Percentiles rank a stretch among this genome's conserved stretches.
phyloP scores from a whole-genome alignment of 1,140 invertebrate species.

The Drosophila rufa region DNA sequence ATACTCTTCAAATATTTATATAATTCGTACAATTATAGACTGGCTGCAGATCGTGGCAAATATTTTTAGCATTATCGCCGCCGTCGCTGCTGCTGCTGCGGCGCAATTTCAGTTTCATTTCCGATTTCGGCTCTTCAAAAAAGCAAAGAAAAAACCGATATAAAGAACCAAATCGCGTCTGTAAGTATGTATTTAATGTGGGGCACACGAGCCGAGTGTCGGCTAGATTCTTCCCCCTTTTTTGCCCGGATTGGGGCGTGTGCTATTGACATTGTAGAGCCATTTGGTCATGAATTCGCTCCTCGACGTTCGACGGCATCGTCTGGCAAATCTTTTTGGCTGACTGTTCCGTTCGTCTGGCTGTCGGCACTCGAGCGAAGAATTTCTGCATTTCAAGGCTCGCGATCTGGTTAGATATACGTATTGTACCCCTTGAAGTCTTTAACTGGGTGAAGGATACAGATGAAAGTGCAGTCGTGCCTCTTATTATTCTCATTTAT shows the following conservation, averaged over 20 bases:
- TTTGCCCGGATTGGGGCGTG: constrained; percentile 34
- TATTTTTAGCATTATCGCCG: constrained; percentile 67
- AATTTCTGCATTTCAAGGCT: constrained; percentile 32
- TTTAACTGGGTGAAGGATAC: constrained; percentile 35
- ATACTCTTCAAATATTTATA: constrained; percentile 73
- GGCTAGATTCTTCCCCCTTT: constrained; percentile 1
- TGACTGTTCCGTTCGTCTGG: constrained; percentile 16
- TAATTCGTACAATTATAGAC: constrained; percentile 75
- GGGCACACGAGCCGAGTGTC: constrained; percentile 45
- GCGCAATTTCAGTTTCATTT: constrained; percentile 67
- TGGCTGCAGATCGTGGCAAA: constrained; percentile 47
- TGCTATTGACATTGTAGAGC: constrained; percentile 71
- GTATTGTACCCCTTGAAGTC: constrained; percentile 28
- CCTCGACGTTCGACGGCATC: constrained; percentile 6
- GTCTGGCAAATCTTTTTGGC: constrained; percentile 29
- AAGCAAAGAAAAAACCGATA: constrained; percentile 15
- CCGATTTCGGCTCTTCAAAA: constrained; percentile 61
- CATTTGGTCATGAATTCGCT: constrained; percentile 57
- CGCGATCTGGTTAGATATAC: constrained; percentile 13
- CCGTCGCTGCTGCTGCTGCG: constrained; percentile 32
- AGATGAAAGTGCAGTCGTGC: constrained; percentile 22
- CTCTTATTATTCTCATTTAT: constrained; percentile 6
- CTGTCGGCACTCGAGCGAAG: constrained; percentile 29
- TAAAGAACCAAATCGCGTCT: constrained; percentile 17
- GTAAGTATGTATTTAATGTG: constrained; percentile 39